Conservation (phyloP, 2,113 vertebrate genomes). For the Hemiscyllium ocellatum region DNA sequence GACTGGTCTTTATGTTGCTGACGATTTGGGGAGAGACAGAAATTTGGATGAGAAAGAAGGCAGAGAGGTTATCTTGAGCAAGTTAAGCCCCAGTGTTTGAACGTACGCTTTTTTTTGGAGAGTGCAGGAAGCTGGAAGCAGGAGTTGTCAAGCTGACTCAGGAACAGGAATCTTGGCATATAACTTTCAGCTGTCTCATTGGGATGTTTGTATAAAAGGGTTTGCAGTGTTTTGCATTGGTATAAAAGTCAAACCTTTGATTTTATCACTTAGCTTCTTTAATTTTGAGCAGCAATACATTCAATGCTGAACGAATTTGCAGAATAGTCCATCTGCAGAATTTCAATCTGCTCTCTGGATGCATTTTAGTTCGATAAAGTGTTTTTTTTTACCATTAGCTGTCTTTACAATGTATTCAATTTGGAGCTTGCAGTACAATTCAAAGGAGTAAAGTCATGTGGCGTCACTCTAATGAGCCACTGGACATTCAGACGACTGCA, state of each 20-base stretch:
- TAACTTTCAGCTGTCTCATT: background rate
- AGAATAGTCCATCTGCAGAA: constrained; percentile 4
- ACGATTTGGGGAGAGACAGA: background rate
- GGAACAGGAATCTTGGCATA: background rate
- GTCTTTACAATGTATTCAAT: constrained; percentile 35
- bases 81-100: background rate
- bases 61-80: background rate
- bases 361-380: background rate
- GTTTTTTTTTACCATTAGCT: background rate
- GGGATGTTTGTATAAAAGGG: background rate
- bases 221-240: background rate
- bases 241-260: background rate
- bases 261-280: background rate
- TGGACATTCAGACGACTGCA: constrained; percentile 16
- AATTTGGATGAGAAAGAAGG: background rate
- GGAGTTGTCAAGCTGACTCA: background rate
- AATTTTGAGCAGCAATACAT: background rate
- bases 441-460: background rate
- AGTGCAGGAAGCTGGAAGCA: background rate
- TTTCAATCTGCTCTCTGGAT: background rate
- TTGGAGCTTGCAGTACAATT: constrained; percentile 8
- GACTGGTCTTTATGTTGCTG: background rate
- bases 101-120: background rate
- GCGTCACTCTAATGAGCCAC: constrained; percentile 17
- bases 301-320: background rate